Evolutionary conservation across 1,140 invertebrate genomes (phyloP), one percentile per base, ranked within the genome.

Genomic region (Drosophila biarmipes): DNA sequence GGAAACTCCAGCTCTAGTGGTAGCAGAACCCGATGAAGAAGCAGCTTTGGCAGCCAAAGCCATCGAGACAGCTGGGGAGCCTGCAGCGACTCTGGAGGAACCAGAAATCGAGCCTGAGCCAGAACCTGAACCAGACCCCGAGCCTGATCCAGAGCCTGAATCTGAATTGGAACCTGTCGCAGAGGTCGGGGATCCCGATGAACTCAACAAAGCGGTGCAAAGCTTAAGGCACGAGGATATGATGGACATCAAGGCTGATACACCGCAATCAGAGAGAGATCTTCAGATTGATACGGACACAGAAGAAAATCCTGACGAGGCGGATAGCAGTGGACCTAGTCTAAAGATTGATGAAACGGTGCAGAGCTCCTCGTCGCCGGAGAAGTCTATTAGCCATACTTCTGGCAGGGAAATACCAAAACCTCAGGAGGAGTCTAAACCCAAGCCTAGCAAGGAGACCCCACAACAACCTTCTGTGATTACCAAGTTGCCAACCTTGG

Each of bases 231-330:
- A 95, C 2, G 94, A 94, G 84, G 96, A 96, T 80, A 82, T 96
- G 71, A 78, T 96, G 71, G 96, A 96, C 82, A 93, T 96, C 27
- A 97, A 97, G 92, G 96, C 96, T 1, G 96, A 96, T 48, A 97
- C 96, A 2, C 96, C 96, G 5, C 95, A 96, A 68, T 97, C 96
- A 31, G 96, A 97, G 85, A 95, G 95, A 75, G 96, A 96, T 85
- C 92, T 97, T 7, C 95, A 97, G 90, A 97, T 97, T 56, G 97
- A 97, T 90, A 97, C 96, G 1, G 96, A 97, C 78, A 96, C 95
- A 8, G 96, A 97, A 81, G 96, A 97, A 81, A 94, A 93, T n/a
- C 93, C 93, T 53, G 94, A 94, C 57, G 94, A 94, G 48, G 92
- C 87, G 7, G 87, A 91, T 49, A 91, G 87, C 53, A 91, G 90